A percentile compares a stretch with the other conserved stretches of the same genome.
These are phyloP conservation scores for Leucania comma DNA, from an alignment of 2,888 invertebrate species.

Conservation along the genomic window DNA sequence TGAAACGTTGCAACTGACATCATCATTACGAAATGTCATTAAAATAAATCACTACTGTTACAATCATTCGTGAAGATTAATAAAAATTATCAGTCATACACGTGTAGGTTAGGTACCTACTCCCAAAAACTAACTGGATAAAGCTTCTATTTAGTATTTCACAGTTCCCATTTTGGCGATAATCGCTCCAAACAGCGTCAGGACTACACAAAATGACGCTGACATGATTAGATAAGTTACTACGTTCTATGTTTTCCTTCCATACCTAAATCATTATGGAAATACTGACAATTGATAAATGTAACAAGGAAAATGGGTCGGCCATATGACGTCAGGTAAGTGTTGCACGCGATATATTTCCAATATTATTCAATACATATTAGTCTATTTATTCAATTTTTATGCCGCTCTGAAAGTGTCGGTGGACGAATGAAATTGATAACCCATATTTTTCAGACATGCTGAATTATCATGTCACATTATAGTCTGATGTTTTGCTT, in stretches of 20 bases:
- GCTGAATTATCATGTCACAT: constrained; percentile 11
- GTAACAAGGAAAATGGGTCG: constrained; percentile 64
- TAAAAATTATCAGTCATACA: neutral
- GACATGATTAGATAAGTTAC: constrained; percentile 54
- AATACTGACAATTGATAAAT: constrained; percentile 66
- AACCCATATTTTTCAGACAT: constrained; percentile 31
- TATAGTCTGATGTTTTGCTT: constrained; percentile 4
- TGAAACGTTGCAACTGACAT: neutral
- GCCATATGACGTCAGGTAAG: constrained; percentile 55
- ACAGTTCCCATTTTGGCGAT: constrained; percentile 20
- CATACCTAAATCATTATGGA: constrained; percentile 62
- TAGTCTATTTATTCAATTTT: constrained; percentile 44
- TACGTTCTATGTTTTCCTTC: constrained; percentile 52
- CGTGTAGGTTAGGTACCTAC: neutral
- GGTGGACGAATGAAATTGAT: constrained; percentile 30
- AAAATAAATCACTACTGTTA: constrained; percentile 1
- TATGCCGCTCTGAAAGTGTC: constrained; percentile 33
- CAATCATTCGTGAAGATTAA: neutral
- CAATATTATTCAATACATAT: constrained; percentile 54
- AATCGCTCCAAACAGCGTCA: constrained; percentile 34
- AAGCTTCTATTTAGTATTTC: neutral
- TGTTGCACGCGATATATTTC: constrained; percentile 55
- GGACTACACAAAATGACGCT: constrained; percentile 50
- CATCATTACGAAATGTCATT: constrained; percentile 13
- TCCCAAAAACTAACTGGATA: constrained; percentile 7